These are phyloP conservation scores for Bungarus multicinctus DNA, from an alignment of 2,113 vertebrate genomes.

Conservation along the genomic window DNA sequence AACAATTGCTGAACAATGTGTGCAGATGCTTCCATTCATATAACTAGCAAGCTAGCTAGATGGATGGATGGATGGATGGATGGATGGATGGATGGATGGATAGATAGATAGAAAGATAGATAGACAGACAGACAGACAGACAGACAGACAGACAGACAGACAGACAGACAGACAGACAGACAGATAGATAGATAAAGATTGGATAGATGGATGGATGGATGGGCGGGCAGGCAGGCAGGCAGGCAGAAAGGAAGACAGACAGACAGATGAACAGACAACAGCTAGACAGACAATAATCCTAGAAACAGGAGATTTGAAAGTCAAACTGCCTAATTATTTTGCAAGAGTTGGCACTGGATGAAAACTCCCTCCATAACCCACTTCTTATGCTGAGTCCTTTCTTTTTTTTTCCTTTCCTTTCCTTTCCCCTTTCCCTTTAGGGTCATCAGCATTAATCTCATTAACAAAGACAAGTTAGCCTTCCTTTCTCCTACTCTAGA, in stretches of 20 bases:
- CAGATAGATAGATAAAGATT: too few species aligned
- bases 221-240: too few species aligned
- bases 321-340: not conserved
- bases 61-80: too few species aligned
- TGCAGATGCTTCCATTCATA: not conserved
- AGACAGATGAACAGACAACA: too few species aligned
- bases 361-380: fast-evolving
- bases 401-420: fast-evolving
- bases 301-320: not conserved
- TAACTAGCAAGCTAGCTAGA: not conserved
- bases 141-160: too few species aligned
- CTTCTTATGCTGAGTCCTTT: fast-evolving
- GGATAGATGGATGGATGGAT: too few species aligned
- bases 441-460: constrained; percentile 53
- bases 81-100: too few species aligned
- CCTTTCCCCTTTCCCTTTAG: not conserved
- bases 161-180: too few species aligned
- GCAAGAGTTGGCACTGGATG: not conserved
- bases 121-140: too few species aligned
- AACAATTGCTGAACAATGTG: not conserved
- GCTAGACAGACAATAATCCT: not conserved
- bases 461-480: constrained; percentile 63
- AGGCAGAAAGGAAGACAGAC: too few species aligned
- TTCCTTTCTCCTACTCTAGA: constrained; percentile 25
- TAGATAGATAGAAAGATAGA: too few species aligned